Evolutionary conservation across 2,888 invertebrate species (phyloP).

Genomic region (Boloria selene): DNA sequence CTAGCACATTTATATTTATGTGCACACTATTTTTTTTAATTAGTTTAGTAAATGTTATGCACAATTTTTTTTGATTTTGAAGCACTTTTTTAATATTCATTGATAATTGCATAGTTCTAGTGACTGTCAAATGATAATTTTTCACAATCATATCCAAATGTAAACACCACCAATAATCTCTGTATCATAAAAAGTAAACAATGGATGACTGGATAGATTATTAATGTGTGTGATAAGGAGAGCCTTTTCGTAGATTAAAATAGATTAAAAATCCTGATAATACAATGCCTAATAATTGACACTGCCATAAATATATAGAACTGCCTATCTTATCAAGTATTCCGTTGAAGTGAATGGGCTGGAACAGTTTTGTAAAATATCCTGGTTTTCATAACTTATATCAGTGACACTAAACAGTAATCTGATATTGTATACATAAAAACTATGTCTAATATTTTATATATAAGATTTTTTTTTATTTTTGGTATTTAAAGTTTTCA

Average conservation of each 20-base stretch:
- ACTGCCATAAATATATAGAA: conserved; percentile 37
- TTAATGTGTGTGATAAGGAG: conserved; percentile 58
- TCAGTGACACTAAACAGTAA: no score
- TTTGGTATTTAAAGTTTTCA: background rate
- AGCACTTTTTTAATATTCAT: background rate
- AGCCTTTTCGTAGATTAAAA: conserved; percentile 55
- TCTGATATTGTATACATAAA: no score
- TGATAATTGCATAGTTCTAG: conserved; percentile 3
- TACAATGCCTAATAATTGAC: conserved; percentile 41
- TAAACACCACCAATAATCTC: conserved; percentile 43
- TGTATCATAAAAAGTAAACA: conserved; percentile 54
- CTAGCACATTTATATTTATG: conserved; percentile 50
- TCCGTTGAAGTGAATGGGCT: conserved; percentile 34
- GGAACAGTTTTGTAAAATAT: conserved; percentile 24
- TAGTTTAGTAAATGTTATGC: conserved; percentile 6
- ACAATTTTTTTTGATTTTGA: conserved; percentile 1
- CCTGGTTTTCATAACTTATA: background rate
- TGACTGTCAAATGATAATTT: conserved; percentile 7
- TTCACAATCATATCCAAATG: conserved; percentile 33
- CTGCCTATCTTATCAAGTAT: conserved; percentile 44
- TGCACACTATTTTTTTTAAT: conserved; percentile 40
- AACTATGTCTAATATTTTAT: no score
- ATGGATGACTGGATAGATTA: conserved; percentile 55
- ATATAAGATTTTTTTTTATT: background rate
- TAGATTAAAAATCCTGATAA: conserved; percentile 56